Base-by-base conservation (phyloP, 37 sponge, comb jelly and placozoan species). In the Haliclona indistincta region DNA sequence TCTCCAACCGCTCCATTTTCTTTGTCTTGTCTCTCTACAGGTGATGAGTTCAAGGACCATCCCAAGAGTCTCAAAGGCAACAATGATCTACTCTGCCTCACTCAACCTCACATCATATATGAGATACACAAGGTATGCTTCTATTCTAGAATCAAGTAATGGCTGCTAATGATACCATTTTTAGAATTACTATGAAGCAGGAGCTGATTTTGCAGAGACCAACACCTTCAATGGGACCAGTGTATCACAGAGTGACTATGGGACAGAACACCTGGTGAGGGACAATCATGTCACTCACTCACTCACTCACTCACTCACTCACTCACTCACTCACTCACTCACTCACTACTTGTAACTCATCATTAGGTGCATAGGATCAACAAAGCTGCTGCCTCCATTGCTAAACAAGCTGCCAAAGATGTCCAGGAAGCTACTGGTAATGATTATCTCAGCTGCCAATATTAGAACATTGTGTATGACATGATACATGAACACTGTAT, bases 141-240 rank as follows among this genome's bases (percentile, higher is more conserved):
- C n/a, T n/a, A n/a, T n/a, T n/a, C n/a, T n/a, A n/a, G n/a, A n/a
- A n/a, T n/a, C n/a, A n/a, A n/a, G n/a, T n/a, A n/a, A n/a, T n/a
- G n/a, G n/a, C n/a, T n/a, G n/a, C n/a, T n/a, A n/a, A n/a, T n/a
- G n/a, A n/a, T n/a, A n/a, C n/a, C n/a, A n/a, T n/a, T n/a, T n/a
- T 25, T 47, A 85, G 91, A 84, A 88, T 29, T 96, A 96, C 54
- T 68, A 96, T 55, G 70, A 87, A 17, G 96, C 94, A 45, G 99
- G 99, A 39, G 96, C 99, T 73, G 99, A 98, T 73, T 83, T 98
- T 52, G 64, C 83, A 36, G 97, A 96, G 70, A 98, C 99, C 10
- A 95, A 98, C 82, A 98, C 96, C 3, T 98, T 98, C 81, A 96
- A 93, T 80, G 94, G 94, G 2, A 98, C 99, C 8, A 47, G 84